These are phyloP conservation scores for Enteromius treurensis DNA, from an alignment of 2,797 vertebrate genomes.

Conservation along the genomic window DNA sequence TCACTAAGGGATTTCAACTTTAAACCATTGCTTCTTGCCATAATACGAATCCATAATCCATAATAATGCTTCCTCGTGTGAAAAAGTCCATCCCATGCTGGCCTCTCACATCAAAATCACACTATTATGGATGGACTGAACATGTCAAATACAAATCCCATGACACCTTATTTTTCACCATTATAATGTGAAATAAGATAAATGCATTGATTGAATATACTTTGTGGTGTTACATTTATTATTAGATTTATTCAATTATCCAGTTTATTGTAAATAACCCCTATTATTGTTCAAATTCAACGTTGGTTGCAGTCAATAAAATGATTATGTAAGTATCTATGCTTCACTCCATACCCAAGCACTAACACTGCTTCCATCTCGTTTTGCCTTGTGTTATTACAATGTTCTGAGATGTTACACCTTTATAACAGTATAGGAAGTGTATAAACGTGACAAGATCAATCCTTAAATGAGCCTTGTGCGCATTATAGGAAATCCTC, in stretches of 20 bases:
- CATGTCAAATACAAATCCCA: not conserved
- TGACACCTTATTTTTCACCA: not conserved
- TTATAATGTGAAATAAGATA: not conserved
- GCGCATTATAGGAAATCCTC: slow-evolving; percentile 12
- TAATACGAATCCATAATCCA: not conserved
- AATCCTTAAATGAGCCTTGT: not conserved
- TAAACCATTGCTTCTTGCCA: not conserved
- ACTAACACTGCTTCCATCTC: not conserved
- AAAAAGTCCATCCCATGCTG: not conserved
- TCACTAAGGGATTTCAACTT: not conserved
- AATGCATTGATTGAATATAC: not conserved
- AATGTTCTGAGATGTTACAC: not conserved
- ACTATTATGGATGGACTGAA: not conserved
- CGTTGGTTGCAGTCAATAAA: not conserved
- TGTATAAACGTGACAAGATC: not conserved
- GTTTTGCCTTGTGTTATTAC: not conserved
- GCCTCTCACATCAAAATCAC: not conserved
- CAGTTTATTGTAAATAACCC: not conserved
- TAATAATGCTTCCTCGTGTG: not conserved
- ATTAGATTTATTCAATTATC: not conserved
- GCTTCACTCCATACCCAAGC: not conserved
- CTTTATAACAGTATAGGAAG: not conserved
- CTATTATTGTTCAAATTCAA: not conserved
- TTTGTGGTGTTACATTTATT: not conserved
- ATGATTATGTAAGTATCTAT: not conserved